phyloP scores from a whole-genome alignment of 2,888 invertebrate species.

The Drosophila formosana region DNA sequence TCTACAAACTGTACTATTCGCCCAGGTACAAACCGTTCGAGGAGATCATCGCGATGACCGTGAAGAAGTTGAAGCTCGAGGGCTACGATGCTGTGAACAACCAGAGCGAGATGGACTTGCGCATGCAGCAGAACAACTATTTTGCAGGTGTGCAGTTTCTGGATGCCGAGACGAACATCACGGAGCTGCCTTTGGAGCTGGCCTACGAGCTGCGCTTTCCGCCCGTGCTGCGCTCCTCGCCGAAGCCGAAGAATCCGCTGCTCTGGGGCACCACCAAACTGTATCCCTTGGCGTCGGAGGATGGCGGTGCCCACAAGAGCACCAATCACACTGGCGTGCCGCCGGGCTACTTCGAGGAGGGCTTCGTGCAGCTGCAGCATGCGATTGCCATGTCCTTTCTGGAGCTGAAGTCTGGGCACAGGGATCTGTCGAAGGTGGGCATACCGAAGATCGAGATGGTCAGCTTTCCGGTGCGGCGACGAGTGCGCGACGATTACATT shows the following conservation, averaged over 20 bases:
- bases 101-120: not conserved
- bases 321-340: constrained; percentile 15
- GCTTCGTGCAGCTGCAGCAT: constrained; percentile 36
- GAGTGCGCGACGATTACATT: not conserved
- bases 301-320: not conserved
- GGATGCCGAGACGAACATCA: not conserved
- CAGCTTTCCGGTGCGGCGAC: constrained; percentile 17
- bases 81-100: not conserved
- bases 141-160: constrained; percentile 10
- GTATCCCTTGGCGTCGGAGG: not conserved
- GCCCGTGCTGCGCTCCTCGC: not conserved
- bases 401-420: constrained; percentile 13
- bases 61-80: not conserved
- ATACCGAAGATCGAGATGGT: constrained; percentile 14
- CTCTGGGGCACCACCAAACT: constrained; percentile 15
- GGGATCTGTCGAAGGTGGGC: not conserved
- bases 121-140: constrained; percentile 1
- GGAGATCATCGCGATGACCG: not conserved
- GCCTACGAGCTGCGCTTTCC: constrained; percentile 19
- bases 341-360: constrained; percentile 31
- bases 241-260: not conserved
- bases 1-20: not conserved
- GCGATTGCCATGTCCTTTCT: constrained; percentile 33
- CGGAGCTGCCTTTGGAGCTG: not conserved
- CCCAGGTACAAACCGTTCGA: not conserved